Percentiles rank a stretch among this genome's conserved stretches.
Evolutionary conservation across 92 coral and sea anemone genomes (phyloP).

Genomic region (Palythoa grandis): DNA sequence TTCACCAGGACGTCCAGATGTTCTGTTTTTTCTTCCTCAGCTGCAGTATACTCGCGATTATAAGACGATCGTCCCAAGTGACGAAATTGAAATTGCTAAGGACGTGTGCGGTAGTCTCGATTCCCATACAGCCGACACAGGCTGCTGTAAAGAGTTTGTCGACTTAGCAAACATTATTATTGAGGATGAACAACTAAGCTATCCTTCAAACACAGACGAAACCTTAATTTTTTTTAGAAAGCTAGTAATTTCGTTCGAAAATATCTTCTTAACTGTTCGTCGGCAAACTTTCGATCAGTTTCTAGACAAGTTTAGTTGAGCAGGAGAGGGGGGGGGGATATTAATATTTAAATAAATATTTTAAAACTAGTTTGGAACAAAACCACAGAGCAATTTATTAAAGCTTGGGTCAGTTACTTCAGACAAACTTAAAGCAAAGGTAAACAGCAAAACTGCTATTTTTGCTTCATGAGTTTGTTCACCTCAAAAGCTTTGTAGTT

Average conservation of each 20-base stretch:
- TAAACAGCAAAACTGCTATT: too few relatives aligned
- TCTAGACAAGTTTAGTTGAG: background rate
- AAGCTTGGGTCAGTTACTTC: too few relatives aligned
- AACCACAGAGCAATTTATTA: too few relatives aligned
- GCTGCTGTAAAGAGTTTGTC: constrained; percentile 14
- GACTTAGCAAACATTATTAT: constrained; percentile 21
- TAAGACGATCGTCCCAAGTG: too few relatives aligned
- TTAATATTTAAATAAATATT: too few relatives aligned
- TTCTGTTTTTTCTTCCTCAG: background rate
- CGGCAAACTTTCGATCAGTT: background rate
- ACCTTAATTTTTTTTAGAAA: constrained; percentile 22
- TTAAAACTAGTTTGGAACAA: background rate
- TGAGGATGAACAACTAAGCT: constrained; percentile 32
- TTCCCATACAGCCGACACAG: background rate
- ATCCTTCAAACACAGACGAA: constrained; percentile 42
- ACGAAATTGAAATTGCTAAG: too few relatives aligned
- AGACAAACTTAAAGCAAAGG: too few relatives aligned
- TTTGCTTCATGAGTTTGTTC: too few relatives aligned
- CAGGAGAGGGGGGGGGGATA: too few relatives aligned
- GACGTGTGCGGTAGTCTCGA: too few relatives aligned
- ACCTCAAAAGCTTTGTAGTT: too few relatives aligned
- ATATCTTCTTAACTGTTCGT: background rate
- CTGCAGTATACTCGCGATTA: constrained; percentile 10
- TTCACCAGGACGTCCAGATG: background rate
- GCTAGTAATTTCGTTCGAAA: constrained; percentile 12